Base-by-base conservation (phyloP, 1,140 invertebrate genomes). In the Venturia canescens region DNA sequence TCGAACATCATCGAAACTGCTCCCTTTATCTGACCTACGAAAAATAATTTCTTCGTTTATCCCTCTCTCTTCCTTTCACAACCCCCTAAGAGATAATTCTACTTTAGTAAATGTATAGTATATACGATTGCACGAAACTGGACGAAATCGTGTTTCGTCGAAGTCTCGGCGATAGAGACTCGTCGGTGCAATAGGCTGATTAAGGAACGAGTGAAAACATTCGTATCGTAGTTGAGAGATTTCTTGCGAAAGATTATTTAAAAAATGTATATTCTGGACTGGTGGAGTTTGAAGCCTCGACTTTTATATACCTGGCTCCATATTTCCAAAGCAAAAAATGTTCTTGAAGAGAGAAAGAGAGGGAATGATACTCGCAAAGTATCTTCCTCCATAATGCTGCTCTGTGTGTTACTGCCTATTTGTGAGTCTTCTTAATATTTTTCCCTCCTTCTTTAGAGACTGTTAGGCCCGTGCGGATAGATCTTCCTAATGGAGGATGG, bases 401-500 rank as follows among this genome's bases (percentile, higher is more conserved):
- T 3, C 27, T 63, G 23, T 63, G 29, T 77, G 75, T 34, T 44
- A 63, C 75, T 66, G 44, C 23, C 71, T 53, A n/a, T 69, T 69
- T 69, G 66, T 27, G 66, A 31, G 66, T 31, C 13, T 77, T 71
- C 44, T 67, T 26, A 57, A 67, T 66, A 77, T 71, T 29, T 38
- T 18, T 71, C 69, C n/a, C 38, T 50, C 48, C 13, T 50, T 53
- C 48, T 15, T 29, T 44, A 16, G n/a, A 57, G 67, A 80, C 83
- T 81, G 60, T 50, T 79, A 80, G 83, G 79, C 79, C 66, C 60
- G 48, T 38, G 57, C 21, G 27, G 82, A 83, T 82, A 84, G 85
- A 87, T 85, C 71, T 81, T 85, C 53, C 86, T 90, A 89, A 90
- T 89, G 85, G 88, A 89, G 72, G 82, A 78, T 86, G 87, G 88